Evolutionary conservation across 2,113 vertebrate species (phyloP).

Genomic region (Hirundichthys speculiger): DNA sequence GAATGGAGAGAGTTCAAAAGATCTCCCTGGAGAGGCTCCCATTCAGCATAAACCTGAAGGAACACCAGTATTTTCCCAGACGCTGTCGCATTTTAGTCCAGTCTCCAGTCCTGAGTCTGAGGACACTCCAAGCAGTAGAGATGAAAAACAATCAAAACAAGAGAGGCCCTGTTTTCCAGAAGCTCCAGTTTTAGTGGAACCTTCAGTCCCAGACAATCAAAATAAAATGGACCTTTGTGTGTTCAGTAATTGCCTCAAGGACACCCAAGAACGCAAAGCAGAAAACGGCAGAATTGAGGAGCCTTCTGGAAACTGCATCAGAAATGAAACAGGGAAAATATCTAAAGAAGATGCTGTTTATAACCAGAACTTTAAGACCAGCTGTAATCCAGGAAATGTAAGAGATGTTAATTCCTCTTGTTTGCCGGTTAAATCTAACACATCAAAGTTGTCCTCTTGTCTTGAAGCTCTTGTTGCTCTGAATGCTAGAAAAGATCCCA

Average conservation of each 20-base stretch:
- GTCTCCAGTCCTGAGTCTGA: slow-evolving; percentile 92
- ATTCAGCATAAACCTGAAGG: slow-evolving; percentile 81
- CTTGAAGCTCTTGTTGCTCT: slow-evolving; percentile 92
- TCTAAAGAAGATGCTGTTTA: slow-evolving; percentile 71
- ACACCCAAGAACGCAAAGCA: slow-evolving; percentile 69
- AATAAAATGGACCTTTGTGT: slow-evolving; percentile 81
- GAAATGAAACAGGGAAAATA: slow-evolving; percentile 71
- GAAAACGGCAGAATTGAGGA: slow-evolving; percentile 62
- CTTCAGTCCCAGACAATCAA: slow-evolving; percentile 80
- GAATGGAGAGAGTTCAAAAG: slow-evolving; percentile 86
- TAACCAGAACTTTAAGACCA: slow-evolving; percentile 76
- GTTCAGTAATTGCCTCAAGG: slow-evolving; percentile 87
- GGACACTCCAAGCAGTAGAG: slow-evolving; percentile 78
- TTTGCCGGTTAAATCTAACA: slow-evolving; percentile 84
- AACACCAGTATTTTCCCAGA: slow-evolving; percentile 85
- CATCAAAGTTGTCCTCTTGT: slow-evolving; percentile 91
- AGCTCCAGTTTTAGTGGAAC: slow-evolving; percentile 78
- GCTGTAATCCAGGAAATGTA: slow-evolving; percentile 64
- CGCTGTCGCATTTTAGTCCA: slow-evolving; percentile 89
- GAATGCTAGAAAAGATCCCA: slow-evolving; percentile 87
- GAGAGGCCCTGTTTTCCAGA: slow-evolving; percentile 84
- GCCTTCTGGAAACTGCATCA: slow-evolving; percentile 55
- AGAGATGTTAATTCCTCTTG: slow-evolving; percentile 60
- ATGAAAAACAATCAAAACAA: slow-evolving; percentile 79
- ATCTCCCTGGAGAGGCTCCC: slow-evolving; percentile 81